Conservation (phyloP, 2,113 vertebrate genomes). For the Cyanistes caeruleus region DNA sequence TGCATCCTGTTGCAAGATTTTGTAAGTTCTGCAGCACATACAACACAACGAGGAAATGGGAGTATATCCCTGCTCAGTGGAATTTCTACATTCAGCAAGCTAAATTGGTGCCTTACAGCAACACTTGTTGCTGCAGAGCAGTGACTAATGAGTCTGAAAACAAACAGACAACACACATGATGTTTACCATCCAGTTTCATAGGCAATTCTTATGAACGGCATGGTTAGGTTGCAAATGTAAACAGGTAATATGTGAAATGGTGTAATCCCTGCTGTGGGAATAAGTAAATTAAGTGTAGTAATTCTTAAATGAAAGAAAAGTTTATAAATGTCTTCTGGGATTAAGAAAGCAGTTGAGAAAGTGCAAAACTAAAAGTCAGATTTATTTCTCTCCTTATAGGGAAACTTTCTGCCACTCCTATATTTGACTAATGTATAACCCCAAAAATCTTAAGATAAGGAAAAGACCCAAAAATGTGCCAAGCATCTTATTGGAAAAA, state of each 20-base stretch:
- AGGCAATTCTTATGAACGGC: not conserved
- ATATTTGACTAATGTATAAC: not conserved
- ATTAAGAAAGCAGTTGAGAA: not conserved
- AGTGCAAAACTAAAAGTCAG: not conserved
- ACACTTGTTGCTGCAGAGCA: not conserved
- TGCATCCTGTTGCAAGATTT: not conserved
- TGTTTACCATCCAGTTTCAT: not conserved
- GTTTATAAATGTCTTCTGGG: not conserved
- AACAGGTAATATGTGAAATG: not conserved
- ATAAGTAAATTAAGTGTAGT: not conserved
- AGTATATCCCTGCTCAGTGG: not conserved
- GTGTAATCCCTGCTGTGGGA: not conserved
- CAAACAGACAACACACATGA: not conserved
- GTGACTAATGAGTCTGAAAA: not conserved
- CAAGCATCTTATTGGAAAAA: not conserved
- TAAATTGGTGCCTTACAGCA: not conserved
- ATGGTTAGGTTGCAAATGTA: not conserved
- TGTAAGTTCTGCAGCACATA: fast-evolving
- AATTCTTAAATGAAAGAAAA: not conserved
- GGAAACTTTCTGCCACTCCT: not conserved
- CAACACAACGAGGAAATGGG: not conserved
- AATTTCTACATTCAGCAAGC: fast-evolving
- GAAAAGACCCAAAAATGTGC: not conserved
- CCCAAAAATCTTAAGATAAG: not conserved
- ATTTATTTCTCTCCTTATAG: not conserved